Evolutionary conservation across 1,140 invertebrate genomes (phyloP).

Genomic region (Aphelenchoides fujianensis): DNA sequence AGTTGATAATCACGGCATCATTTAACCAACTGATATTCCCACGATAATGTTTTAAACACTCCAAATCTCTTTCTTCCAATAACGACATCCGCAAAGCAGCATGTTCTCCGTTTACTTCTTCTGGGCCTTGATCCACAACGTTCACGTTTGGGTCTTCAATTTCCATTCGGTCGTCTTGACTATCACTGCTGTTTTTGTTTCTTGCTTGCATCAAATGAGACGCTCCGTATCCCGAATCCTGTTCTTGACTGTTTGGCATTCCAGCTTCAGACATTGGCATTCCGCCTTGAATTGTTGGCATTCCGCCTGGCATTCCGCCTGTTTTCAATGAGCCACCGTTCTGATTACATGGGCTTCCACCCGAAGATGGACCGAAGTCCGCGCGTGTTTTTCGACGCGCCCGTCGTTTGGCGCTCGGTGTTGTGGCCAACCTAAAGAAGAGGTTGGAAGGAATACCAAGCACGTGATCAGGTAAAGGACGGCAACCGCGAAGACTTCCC

Average conservation of each 20-base stretch:
- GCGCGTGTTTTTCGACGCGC: no score
- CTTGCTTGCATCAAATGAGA: neutral
- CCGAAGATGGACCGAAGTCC: no score
- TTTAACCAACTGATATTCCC: slow-evolving; percentile 3
- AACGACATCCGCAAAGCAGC: neutral
- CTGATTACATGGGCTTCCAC: no score
- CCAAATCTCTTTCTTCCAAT: slow-evolving; percentile 4
- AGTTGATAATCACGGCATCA: neutral
- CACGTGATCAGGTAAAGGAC: neutral
- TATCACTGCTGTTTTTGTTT: neutral
- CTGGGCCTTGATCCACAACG: neutral
- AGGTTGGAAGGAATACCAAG: neutral
- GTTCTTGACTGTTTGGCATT: no score
- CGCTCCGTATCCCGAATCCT: neutral
- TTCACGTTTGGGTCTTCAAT: neutral
- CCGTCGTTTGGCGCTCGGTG: no score
- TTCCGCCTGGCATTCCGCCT: no score
- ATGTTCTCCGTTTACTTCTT: neutral
- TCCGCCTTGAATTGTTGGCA: no score
- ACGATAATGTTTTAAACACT: neutral
- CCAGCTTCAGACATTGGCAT: no score
- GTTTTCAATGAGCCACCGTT: no score
- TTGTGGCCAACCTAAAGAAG: no score
- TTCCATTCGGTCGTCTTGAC: neutral
- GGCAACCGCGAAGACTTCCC: neutral